A percentile compares a stretch with the other conserved stretches of the same genome.
Conservation (phyloP, 2,888 invertebrate species). For the Vannuccia rotundouncinata region DNA sequence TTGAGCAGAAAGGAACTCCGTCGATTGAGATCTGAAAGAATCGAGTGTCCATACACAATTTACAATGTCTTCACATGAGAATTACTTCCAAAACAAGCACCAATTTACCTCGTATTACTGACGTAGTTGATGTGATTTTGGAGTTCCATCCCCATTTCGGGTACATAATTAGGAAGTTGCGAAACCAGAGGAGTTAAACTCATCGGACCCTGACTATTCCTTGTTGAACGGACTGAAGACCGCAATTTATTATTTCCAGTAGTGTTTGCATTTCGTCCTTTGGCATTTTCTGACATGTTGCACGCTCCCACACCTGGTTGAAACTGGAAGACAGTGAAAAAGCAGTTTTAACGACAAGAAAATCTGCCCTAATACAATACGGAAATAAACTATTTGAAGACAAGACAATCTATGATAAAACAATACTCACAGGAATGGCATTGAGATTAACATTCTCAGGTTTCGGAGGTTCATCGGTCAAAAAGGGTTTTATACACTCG, state of each 20-base stretch:
- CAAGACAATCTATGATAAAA: background rate
- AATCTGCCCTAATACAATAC: background rate
- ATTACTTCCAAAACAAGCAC: background rate
- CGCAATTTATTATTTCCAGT: background rate
- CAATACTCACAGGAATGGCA: background rate
- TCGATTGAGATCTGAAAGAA: background rate
- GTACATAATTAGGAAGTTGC: background rate
- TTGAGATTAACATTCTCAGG: background rate
- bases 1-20: background rate
- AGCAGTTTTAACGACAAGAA: too few relatives aligned
- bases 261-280: background rate
- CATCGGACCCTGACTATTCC: background rate
- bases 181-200: background rate
- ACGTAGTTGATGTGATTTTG: background rate
- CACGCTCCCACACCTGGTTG: background rate
- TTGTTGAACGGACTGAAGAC: background rate
- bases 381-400: background rate
- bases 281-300: background rate
- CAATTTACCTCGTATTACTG: background rate
- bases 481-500: constrained; percentile 32
- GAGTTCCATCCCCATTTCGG: background rate
- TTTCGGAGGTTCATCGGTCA: constrained; percentile 33
- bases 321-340: background rate
- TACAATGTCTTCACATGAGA: background rate
- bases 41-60: background rate